Evolutionary conservation across 2,888 invertebrate genomes (phyloP), one percentile per base, ranked within the genome.

Genomic region (Mystacides longicornis): DNA sequence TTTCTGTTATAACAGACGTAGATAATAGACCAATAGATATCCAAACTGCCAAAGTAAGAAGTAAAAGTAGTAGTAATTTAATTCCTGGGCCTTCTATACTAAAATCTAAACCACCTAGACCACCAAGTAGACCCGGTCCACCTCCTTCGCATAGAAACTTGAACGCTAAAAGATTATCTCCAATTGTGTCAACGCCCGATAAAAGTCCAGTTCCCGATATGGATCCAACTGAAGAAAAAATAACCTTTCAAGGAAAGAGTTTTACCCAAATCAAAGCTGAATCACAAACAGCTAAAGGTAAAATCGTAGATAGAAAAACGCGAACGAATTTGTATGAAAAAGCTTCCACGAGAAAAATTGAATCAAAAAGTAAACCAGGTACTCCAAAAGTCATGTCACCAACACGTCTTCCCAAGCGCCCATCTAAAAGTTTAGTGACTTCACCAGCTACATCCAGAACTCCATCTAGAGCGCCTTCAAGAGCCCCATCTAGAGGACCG

Each of bases 171-270:
- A 67, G 77, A 49, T 65, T 77, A 2, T 77, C 77, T 9, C 77
- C 77, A 3, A 77, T 77, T 23, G 76, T 75, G 42, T 75, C 77
- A 1, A 77, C 77, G 7, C 77, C 77, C 23, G 77, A 69, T 56
- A 77, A 77, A 67, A 77, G 73, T 64, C 76, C 75, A n/a, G 63
- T 65, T 11, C 51, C 46, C 7, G 51, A 47, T 21, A 51, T 43
- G 23, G 22, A 46, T 33, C 45, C 51, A 14, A 19, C 33, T 16
- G 16, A 43, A 21, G 51, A 45, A 1, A 46, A 47, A 47, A 49
- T n/a, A 33, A 33, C 51, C 2, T 18, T 19, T 14, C 23, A 27
- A 23, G 21, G 18, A 3, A 52, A 52, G 22, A 52, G 37, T 49
- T 9, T n/a, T 20, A 23, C 51, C 16, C 31, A 19, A 20, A 16